Conservation (phyloP, 2,113 vertebrate species). For the Cyprichromis sp. region DNA sequence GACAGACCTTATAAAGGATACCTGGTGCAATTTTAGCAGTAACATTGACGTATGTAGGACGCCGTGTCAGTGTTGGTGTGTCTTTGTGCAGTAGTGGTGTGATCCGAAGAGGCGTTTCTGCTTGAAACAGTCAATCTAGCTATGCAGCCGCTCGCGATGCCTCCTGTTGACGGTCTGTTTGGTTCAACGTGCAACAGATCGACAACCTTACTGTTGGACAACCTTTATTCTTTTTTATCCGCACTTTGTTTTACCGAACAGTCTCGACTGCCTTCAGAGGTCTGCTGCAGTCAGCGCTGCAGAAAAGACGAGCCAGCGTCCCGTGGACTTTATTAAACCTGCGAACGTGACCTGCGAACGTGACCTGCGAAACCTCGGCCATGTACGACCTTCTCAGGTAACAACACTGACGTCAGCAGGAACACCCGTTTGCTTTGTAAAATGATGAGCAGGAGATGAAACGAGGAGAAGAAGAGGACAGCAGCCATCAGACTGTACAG, state of each 20-base stretch:
- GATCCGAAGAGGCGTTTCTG: not conserved
- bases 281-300: not conserved
- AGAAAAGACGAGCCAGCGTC: not conserved
- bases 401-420: not conserved
- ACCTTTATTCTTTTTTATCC: not conserved
- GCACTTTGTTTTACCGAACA: not conserved
- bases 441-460: not conserved
- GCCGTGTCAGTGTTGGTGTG: not conserved
- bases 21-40: not conserved
- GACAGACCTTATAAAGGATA: not conserved
- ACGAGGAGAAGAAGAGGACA: not conserved
- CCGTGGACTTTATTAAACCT: not conserved
- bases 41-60: not conserved
- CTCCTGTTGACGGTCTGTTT: not conserved
- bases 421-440: not conserved
- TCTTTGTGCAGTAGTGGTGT: not conserved
- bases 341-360: not conserved
- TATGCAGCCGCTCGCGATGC: constrained; percentile 12
- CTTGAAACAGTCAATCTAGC: not conserved
- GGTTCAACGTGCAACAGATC: not conserved
- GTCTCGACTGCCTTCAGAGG: not conserved
- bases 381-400: not conserved
- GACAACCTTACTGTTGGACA: not conserved
- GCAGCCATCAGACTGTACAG: not conserved
- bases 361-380: not conserved